Evolutionary conservation across 35 echinoderm and acorn worm genomes (phyloP), one percentile per base, ranked within the genome.

Genomic region (Apostichopus californicus): DNA sequence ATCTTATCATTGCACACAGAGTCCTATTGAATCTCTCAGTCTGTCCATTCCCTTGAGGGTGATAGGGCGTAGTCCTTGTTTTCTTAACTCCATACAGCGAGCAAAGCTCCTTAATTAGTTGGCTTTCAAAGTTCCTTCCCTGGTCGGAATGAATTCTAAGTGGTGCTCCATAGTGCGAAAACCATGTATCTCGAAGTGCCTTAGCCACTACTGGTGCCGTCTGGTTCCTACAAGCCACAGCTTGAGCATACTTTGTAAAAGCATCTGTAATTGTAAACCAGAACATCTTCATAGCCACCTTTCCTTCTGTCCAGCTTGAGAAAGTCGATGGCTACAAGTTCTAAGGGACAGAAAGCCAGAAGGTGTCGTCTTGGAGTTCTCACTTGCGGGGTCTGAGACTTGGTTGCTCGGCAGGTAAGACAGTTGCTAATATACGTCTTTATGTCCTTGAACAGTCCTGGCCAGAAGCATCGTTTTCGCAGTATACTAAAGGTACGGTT

Each of bases 261-360:
- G 28, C 66, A 88, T 92, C 94, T 57, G 94, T 92, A 7, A 95
- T 81, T 0, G n/a, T n/a, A n/a, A n/a, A 95, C 91, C 12, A 95
- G 55, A 0, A 95, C 91, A 73, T 95, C 85, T 90, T 95, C 94
- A 80, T 79, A 54, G 28, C 77, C 77, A 53, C 72, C 92, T 54
- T 70, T 87, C 0, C 82, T 54, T 9, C 46, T 26, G 58, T 93
- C 92, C 63, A 94, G 11, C 79, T 56, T 93, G 1, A 88, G 22
- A 28, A 93, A 93, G 82, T 93, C 72, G 18, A 93, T 93, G 2
- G 83, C 92, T 21, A 94, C 12, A 25, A 78, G 52, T 17, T 28
- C 26, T 28, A 28, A 28, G 1, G 26, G 26, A 28, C 26, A 1
- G 26, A 28, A 28, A 28, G 26, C 26, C 26, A 28, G 26, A 28